Percentiles rank a stretch among this genome's conserved stretches.
These are phyloP conservation scores for Limnephilus marmoratus DNA, from an alignment of 2,888 invertebrate species.

Conservation along the genomic window DNA sequence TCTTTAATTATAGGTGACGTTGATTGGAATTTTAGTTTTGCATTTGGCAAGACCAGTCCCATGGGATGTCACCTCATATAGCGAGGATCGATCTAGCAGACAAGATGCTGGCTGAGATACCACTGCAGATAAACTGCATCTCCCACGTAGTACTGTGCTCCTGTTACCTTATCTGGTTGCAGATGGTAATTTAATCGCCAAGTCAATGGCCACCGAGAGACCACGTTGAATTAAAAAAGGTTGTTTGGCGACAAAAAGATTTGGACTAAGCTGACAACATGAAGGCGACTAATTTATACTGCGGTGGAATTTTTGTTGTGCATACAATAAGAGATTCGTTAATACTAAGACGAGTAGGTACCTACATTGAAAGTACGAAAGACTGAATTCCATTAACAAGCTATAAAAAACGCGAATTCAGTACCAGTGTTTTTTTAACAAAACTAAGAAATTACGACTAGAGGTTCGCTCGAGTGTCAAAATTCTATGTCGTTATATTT, in stretches of 20 bases:
- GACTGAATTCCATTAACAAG: neutral
- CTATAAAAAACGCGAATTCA: neutral
- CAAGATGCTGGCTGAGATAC: neutral
- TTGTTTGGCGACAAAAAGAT: neutral
- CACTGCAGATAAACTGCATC: conserved; percentile 8
- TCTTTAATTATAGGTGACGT: neutral
- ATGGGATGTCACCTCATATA: neutral
- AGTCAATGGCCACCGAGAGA: conserved; percentile 21
- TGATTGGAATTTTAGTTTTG: neutral
- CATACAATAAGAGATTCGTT: neutral
- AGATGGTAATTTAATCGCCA: conserved; percentile 3
- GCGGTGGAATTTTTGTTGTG: neutral
- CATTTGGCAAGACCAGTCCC: neutral
- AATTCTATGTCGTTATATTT: neutral
- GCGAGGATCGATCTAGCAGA: neutral
- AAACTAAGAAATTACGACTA: neutral
- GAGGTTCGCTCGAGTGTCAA: no score
- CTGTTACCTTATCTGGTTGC: conserved; percentile 24
- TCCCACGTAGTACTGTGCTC: conserved; percentile 2
- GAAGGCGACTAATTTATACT: neutral
- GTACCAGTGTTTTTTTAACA: neutral
- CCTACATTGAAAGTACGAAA: neutral
- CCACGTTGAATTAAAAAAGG: neutral
- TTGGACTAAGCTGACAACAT: neutral
- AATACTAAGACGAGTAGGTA: neutral